Evolutionary conservation across 2,113 vertebrate species (phyloP), one percentile per base, ranked within the genome.

Genomic region (Cryptotis parvus): DNA sequence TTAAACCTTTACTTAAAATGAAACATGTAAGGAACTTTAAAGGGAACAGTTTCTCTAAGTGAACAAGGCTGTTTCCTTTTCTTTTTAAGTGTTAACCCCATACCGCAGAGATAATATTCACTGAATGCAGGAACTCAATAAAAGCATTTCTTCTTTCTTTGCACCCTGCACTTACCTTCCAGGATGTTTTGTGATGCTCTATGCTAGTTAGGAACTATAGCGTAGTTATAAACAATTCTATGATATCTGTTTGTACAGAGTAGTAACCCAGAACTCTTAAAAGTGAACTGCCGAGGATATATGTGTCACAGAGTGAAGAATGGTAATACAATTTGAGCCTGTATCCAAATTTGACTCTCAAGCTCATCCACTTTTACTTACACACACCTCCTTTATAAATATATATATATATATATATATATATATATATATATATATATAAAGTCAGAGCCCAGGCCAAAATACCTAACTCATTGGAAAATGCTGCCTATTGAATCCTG

Each of bases 1-100:
- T 93, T 88, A 94, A 92, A 75, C 76, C 82, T 92, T 89, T 29
- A 74, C 78, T 87, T 49, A 52, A 94, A 90, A 78, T 66, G 41
- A 63, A 90, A 88, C 27, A 35, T 37, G 94, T 43, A 84, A 0
- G 82, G 72, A 72, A 63, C 37, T 58, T 4, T 69, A 45, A 86
- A 76, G 72, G 83, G 82, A 94, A 94, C 33, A n/a, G 1, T 45
- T n/a, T 73, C 14, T 74, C 84, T 33, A 65, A 20, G 29, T 55
- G 29, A 93, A 31, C 61, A 69, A 93, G 77, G 63, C 1, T 6
- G 43, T 45, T 45, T 45, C 22, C 80, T 66, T 61, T 33, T 78
- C n/a, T n/a, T n/a, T n/a, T n/a, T 29, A 26, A 27, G 29, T 31
- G 26, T 65, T 31, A 26, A 65, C 26, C 61, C 61, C 26, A 65